A percentile compares a stretch with the other conserved stretches of the same genome.
Evolutionary conservation across 37 sponge, comb jelly and placozoan species (phyloP).

Genomic region (Axinella damicornis): DNA sequence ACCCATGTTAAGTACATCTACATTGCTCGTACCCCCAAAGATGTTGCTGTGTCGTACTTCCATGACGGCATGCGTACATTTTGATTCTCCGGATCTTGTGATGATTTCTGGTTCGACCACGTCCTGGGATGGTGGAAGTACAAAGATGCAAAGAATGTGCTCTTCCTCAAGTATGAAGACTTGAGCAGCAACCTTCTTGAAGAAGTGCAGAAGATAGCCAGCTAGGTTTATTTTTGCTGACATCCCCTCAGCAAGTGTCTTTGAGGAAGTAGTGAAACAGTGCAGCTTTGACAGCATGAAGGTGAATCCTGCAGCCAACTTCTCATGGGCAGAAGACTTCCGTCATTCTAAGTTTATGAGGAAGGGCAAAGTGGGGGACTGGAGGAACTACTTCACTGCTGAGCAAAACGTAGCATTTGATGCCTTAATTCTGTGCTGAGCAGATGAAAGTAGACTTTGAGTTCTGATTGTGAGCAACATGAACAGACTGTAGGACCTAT

Average conservation of each 20-base stretch:
- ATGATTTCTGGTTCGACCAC: constrained; percentile 53
- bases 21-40: constrained; percentile 57
- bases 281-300: constrained; percentile 46
- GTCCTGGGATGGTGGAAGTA: constrained; percentile 35
- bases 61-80: constrained; percentile 42
- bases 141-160: constrained; percentile 28
- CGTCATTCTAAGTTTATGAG: constrained; percentile 23
- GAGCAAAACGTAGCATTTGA: constrained; percentile 32
- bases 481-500: too few relatives aligned
- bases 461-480: background rate
- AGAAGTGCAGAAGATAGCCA: constrained; percentile 6
- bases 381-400: constrained; percentile 35
- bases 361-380: constrained; percentile 51
- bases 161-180: constrained; percentile 53
- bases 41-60: constrained; percentile 55
- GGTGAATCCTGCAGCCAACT: constrained; percentile 12
- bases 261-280: constrained; percentile 10
- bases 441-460: constrained; percentile 35
- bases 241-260: background rate
- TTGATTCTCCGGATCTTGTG: constrained; percentile 6
- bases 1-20: constrained; percentile 60
- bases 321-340: background rate
- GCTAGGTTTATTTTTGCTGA: constrained; percentile 11
- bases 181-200: constrained; percentile 15
- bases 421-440: constrained; percentile 3